Conservation (phyloP, 2,113 vertebrate species). For the Microtus montanus region DNA sequence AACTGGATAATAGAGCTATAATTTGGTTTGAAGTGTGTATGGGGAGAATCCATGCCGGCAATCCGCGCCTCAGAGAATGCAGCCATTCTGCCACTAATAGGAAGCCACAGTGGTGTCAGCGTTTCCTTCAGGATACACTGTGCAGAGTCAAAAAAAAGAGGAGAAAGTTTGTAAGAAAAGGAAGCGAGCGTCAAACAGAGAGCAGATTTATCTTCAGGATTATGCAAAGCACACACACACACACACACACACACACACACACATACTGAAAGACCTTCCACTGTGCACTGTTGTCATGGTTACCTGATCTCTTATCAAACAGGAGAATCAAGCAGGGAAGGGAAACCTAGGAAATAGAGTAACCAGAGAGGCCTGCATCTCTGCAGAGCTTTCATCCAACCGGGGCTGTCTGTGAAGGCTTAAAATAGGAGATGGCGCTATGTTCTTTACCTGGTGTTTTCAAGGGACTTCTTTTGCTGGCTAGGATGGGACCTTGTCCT, state of each 20-base stretch:
- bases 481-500: slow-evolving; percentile 37
- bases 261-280: slow-evolving; percentile 69
- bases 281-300: slow-evolving; percentile 74
- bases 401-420: slow-evolving; percentile 58
- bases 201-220: slow-evolving; percentile 77
- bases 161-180: slow-evolving; percentile 56
- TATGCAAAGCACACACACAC: slow-evolving; percentile 67
- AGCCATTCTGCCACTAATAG: slow-evolving; percentile 39
- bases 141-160: slow-evolving; percentile 56
- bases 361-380: slow-evolving; percentile 52
- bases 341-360: slow-evolving; percentile 63
- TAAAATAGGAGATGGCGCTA: slow-evolving; percentile 40
- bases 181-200: slow-evolving; percentile 75
- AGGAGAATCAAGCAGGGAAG: slow-evolving; percentile 66
- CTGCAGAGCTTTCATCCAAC: slow-evolving; percentile 24
- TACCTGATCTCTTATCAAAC: slow-evolving; percentile 78
- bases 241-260: neutral
- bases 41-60: slow-evolving; percentile 35
- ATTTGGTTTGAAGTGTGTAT: slow-evolving; percentile 57
- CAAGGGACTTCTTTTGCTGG: slow-evolving; percentile 50
- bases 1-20: slow-evolving; percentile 51
- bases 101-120: slow-evolving; percentile 33
- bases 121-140: slow-evolving; percentile 56
- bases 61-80: slow-evolving; percentile 40
- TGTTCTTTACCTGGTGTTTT: slow-evolving; percentile 51